Percentiles rank a stretch among this genome's conserved stretches.
These are phyloP conservation scores for Chroicocephalus ridibundus DNA, from an alignment of 2,113 vertebrate genomes.

Conservation along the genomic window DNA sequence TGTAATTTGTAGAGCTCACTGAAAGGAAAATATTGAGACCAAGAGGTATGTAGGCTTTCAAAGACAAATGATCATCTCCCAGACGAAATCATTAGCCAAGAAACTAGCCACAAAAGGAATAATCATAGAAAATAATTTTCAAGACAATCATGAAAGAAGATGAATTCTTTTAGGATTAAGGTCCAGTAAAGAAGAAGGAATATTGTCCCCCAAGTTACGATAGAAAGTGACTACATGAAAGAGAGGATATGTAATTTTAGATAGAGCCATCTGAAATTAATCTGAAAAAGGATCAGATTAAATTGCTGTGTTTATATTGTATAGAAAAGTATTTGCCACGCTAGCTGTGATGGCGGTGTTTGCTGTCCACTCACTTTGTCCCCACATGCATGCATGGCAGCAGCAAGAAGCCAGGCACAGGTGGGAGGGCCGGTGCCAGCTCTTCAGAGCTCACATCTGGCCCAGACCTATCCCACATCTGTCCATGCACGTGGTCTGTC, in stretches of 20 bases:
- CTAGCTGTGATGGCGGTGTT: background rate
- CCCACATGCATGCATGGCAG: accelerated
- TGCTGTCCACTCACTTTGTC: accelerated
- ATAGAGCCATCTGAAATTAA: background rate
- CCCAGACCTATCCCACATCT: background rate
- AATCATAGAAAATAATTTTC: background rate
- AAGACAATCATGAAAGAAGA: background rate
- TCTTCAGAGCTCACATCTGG: background rate
- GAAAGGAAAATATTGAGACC: background rate
- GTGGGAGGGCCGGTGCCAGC: background rate
- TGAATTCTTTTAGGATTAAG: background rate
- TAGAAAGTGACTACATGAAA: background rate
- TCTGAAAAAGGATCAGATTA: background rate
- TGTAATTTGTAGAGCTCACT: background rate
- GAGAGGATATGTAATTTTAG: background rate
- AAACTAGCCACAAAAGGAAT: background rate
- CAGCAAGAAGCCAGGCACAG: background rate
- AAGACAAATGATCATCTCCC: background rate
- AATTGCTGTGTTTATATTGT: background rate
- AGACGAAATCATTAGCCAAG: background rate
- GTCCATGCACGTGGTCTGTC: background rate
- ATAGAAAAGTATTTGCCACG: background rate
- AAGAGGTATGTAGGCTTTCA: background rate
- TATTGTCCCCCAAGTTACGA: background rate
- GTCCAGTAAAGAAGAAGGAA: background rate